phyloP scores from a whole-genome alignment of 2,888 invertebrate genomes.

The Lycophotia porphyrea region DNA sequence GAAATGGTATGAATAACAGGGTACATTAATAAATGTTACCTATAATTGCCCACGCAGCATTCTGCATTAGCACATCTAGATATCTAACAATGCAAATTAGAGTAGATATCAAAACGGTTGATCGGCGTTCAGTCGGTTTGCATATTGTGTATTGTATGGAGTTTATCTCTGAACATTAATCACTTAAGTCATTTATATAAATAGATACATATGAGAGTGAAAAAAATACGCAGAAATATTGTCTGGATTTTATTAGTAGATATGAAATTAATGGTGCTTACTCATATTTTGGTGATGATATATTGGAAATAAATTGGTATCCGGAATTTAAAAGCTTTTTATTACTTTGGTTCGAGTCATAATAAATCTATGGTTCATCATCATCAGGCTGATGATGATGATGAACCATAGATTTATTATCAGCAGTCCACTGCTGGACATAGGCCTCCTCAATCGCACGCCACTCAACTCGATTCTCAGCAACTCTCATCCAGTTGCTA shows the following conservation, averaged over 20 bases:
- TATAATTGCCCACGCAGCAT: constrained; percentile 57
- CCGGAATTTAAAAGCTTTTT: constrained; percentile 14
- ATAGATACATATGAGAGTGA: constrained; percentile 45
- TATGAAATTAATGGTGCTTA: constrained; percentile 55
- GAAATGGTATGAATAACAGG: constrained; percentile 29
- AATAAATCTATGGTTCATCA: neutral
- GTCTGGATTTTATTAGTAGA: constrained; percentile 54
- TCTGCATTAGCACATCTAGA: constrained; percentile 64
- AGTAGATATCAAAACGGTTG: constrained; percentile 65
- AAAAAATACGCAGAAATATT: constrained; percentile 52
- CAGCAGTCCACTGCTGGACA: too few relatives aligned
- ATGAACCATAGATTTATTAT: too few relatives aligned
- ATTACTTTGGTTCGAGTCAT: neutral
- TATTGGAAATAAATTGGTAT: constrained; percentile 38
- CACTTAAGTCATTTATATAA: constrained; percentile 65
- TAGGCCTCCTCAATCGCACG: too few relatives aligned
- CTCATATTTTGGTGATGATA: constrained; percentile 43
- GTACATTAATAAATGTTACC: constrained; percentile 41
- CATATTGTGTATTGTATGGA: constrained; percentile 65
- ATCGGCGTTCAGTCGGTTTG: constrained; percentile 64
- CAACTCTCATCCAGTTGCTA: too few relatives aligned
- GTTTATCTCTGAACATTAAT: constrained; percentile 68
- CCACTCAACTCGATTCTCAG: too few relatives aligned
- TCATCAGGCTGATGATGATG: too few relatives aligned
- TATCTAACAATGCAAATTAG: constrained; percentile 69